Evolutionary conservation across 2,888 invertebrate species (phyloP).

Genomic region (Bellardia pandia): DNA sequence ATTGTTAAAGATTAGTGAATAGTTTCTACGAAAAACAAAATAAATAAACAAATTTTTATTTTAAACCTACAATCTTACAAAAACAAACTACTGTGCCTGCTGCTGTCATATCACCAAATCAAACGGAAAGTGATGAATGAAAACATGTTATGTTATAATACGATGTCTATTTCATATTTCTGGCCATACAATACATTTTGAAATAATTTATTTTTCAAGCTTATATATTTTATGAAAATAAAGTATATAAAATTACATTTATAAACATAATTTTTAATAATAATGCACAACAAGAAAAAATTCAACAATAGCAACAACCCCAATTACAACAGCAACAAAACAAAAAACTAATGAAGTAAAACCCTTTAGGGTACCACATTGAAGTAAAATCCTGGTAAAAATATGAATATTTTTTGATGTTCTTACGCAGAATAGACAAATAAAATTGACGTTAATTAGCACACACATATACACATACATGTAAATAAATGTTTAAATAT

Average conservation of each 20-base stretch:
- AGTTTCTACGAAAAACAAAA: no score
- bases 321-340: neutral
- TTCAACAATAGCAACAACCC: neutral
- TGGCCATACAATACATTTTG: no score
- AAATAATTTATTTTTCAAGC: neutral
- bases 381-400: neutral
- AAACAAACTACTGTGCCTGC: no score
- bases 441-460: conserved; percentile 61
- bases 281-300: neutral
- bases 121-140: no score
- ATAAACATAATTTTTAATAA: conserved; percentile 38
- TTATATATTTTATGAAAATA: neutral
- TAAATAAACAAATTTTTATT: no score
- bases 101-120: no score
- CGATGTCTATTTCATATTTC: no score
- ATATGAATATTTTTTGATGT: conserved; percentile 21
- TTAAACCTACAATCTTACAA: no score
- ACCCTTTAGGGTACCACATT: neutral
- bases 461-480: neutral
- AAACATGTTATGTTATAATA: no score
- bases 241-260: neutral
- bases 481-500: neutral
- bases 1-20: no score
- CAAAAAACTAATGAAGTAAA: neutral
- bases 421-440: conserved; percentile 53